Evolutionary conservation across 2,888 invertebrate species (phyloP), one percentile per base, ranked within the genome.

Genomic region (Cosmia trapezina): DNA sequence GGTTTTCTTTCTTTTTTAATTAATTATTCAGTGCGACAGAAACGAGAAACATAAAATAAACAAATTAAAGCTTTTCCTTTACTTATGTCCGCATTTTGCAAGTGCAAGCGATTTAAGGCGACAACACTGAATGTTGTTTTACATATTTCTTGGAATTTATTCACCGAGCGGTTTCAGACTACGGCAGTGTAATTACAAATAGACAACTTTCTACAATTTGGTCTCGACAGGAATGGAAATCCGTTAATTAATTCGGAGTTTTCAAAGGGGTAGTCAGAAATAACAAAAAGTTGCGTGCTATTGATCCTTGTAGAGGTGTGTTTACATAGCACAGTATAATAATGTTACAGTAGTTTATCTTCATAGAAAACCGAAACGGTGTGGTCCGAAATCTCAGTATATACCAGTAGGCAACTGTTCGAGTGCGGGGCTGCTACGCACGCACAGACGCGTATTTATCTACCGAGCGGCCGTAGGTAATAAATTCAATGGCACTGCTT

Each of bases 81-180:
- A 22, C 43, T 45, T 47, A 41, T 51, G 63, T 59, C n/a, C 51
- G 41, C 63, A 54, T 67, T 79, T 63, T 56, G 59, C 57, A 54
- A 75, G 45, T 70, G 70, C 75, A 75, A 66, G 61, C 47, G 33
- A 57, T 78, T 74, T 47, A 51, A 65, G 65, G 43, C 62, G 49
- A 64, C 60, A 73, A 61, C 47, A 49, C 64, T n/a, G 65, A 74
- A 66, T 70, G 54, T 69, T 74, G 78, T 65, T 70, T 61, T 45
- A 74, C 53, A 79, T 70, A 79, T 64, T 78, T 78, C 69, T 63
- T 49, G 61, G 33, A 70, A 76, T 70, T 67, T 64, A 70, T 64
- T 60, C 56, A 56, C 70, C 4, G 28, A 64, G 63, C 11, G 19
- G 41, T 70, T 67, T 54, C 41, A 53, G 22, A 41, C 33, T 66